Evolutionary conservation across 2,888 invertebrate genomes (phyloP), one percentile per base, ranked within the genome.

Genomic region (Cantharis rustica): DNA sequence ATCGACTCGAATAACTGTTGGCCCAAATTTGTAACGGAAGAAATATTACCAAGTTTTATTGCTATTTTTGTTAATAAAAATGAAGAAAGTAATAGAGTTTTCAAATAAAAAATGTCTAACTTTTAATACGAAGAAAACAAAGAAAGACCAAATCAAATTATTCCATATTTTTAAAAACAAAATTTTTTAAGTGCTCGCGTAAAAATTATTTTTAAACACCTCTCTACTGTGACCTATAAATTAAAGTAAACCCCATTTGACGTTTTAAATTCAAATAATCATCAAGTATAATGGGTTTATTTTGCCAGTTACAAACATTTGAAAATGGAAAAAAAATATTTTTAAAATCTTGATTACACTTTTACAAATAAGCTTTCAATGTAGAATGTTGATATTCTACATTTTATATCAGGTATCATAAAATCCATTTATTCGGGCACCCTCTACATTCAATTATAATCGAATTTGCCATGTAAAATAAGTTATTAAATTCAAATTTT

Each of bases 371-470:
- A 63, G 16, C 17, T 63, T 63, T 63, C 63, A 63, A 63, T 63
- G 63, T 63, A 63, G 31, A 63, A 74, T 69, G 69, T 74, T 70
- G 74, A 74, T 69, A 74, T 74, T 74, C 74, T 63, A 63, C 27
- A 63, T 64, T 69, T 63, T 31, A 62, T 69, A 66, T 69, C 74
- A 70, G 70, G 74, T 72, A 77, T 77, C 72, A 72, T 64, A 31
- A 74, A 71, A 77, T 77, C 75, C 72, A 77, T 75, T 77, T 75
- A 73, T 71, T 69, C 68, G 61, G 47, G 62, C 31, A 70, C 73
- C 77, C 77, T 64, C 78, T 62, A 68, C 75, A 75, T 78, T 75
- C 78, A 75, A 78, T 78, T 78, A 75, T 75, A 78, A 75, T 71
- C 75, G 78, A 72, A 73, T 75, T 78, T 73, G 64, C 71, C 31